A percentile compares a stretch with the other conserved stretches of the same genome.
Evolutionary conservation across 2,113 vertebrate genomes (phyloP).

Genomic region (Sceloporus undulatus): DNA sequence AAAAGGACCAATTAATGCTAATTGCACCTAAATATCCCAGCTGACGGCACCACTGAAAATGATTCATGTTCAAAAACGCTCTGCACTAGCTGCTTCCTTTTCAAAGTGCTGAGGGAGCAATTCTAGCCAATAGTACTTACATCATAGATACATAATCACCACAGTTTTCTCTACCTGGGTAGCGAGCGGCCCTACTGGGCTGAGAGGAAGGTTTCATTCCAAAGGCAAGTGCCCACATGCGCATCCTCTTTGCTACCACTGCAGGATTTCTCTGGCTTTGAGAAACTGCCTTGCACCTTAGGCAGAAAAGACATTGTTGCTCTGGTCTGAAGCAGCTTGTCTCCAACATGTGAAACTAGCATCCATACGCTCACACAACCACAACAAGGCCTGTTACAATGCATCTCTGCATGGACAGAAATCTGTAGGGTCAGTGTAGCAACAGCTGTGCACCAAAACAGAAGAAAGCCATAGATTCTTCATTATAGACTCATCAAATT

Average conservation of each 20-base stretch:
- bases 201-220: conserved; percentile 4
- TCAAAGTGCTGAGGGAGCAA: conserved; percentile 37
- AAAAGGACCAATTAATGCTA: conserved; percentile 41
- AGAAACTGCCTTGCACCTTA: not conserved
- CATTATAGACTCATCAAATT: not conserved
- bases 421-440: not conserved
- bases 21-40: conserved; percentile 34
- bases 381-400: not conserved
- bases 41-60: conserved; percentile 24
- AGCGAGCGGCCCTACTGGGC: not conserved
- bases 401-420: not conserved
- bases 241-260: not conserved
- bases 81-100: conserved; percentile 17
- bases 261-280: not conserved
- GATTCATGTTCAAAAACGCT: conserved; percentile 16
- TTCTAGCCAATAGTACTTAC: conserved; percentile 36
- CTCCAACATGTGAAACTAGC: not conserved
- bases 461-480: not conserved
- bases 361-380: not conserved
- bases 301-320: not conserved
- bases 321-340: not conserved
- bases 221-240: not conserved
- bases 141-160: conserved; percentile 26
- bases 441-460: not conserved
- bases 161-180: conserved; percentile 25